phyloP scores from a whole-genome alignment of 2,113 vertebrate species.

The Esox niger region DNA sequence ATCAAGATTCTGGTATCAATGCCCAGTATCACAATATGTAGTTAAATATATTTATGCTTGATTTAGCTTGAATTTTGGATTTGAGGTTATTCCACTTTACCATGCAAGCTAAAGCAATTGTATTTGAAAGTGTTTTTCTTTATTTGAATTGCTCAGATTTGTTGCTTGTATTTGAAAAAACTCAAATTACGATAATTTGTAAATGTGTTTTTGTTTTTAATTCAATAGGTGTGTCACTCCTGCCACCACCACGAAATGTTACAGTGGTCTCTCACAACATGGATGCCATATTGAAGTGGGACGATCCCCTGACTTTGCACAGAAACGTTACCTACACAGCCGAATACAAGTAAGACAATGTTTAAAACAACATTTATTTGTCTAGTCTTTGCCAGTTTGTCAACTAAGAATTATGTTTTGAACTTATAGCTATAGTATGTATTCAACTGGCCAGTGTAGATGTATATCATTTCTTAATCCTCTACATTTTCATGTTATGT shows the following conservation, averaged over 20 bases:
- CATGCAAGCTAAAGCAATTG: too few relatives aligned
- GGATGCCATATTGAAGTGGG: slow-evolving; percentile 28
- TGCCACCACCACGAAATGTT: slow-evolving; percentile 7
- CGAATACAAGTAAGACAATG: slow-evolving; percentile 7
- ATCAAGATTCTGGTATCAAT: background rate
- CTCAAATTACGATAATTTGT: background rate
- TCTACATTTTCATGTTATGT: too few relatives aligned
- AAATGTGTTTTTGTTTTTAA: background rate
- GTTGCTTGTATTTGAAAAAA: background rate
- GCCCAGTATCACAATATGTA: background rate
- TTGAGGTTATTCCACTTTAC: too few relatives aligned
- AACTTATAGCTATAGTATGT: too few relatives aligned
- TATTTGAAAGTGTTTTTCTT: too few relatives aligned
- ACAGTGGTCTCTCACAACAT: slow-evolving; percentile 18
- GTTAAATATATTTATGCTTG: background rate
- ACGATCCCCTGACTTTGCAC: background rate
- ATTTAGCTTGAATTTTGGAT: too few relatives aligned
- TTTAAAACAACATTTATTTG: too few relatives aligned
- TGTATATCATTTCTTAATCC: too few relatives aligned
- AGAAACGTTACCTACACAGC: slow-evolving; percentile 15
- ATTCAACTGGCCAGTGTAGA: too few relatives aligned
- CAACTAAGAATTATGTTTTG: too few relatives aligned
- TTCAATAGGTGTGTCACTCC: background rate
- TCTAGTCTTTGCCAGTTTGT: too few relatives aligned
- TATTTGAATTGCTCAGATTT: background rate